Base-by-base conservation (phyloP, 1,140 invertebrate species). In the Stenopsyche tienmushanensis region DNA sequence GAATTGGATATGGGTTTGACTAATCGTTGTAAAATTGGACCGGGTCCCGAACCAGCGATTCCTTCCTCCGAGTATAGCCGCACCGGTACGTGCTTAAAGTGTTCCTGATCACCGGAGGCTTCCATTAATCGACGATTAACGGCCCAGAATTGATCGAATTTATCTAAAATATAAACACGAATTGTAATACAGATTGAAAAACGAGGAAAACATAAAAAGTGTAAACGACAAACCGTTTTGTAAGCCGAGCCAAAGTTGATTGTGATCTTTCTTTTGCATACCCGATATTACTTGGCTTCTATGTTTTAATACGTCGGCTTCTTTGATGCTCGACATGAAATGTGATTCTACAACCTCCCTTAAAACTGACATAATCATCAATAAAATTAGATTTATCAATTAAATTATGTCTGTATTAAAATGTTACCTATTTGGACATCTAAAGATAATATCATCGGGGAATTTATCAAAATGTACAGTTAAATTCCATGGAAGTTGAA, bases 71-170 rank as follows among this genome's bases (percentile, higher is more conserved):
- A 81, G 76, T 98, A 96, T 75, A 93, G 88, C 72, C 93, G 87
- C 73, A 95, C 91, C 59, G 96, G 95, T 85, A 98, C 94, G 77
- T 93, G 86, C 78, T 93, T 94, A 75, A 98, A 98, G 24, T 86
- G 83, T 70, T 95, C 91, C 76, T 84, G 84, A 24, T 90, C 87
- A 54, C 82, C 81, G 64, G 76, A 83, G 7, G 87, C 83, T 77
- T 97, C 94, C 96, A 99, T 99, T 50, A 99, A 78, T 74, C 93
- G 90, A 71, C 92, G 86, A 77, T 99, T 99, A 9, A 99, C 89
- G 3, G 92, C 88, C 97, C 97, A 99, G 79, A 99, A 99, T 77
- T 98, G 96, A 78, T 99, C 96, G 82, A 99, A 99, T 82, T 97
- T 98, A 76, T 98, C 92, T 93, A 63, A 83, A 78, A n/a, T n/a